A percentile compares a stretch with the other conserved stretches of the same genome.
Conservation (phyloP, 2,113 vertebrate genomes). For the Ailurus styani region DNA sequence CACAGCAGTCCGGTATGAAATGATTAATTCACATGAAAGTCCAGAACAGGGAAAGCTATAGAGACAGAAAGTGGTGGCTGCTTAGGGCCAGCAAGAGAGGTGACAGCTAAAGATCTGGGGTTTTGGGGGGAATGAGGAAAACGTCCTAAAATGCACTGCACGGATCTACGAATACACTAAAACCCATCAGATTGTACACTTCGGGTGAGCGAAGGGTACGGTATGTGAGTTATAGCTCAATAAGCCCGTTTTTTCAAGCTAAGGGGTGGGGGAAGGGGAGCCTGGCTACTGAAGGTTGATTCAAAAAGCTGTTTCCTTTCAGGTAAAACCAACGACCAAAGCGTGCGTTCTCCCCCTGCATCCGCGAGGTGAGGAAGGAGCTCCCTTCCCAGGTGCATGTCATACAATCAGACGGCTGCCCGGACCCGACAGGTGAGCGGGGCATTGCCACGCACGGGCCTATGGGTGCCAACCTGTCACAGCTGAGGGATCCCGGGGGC, state of each 20-base stretch:
- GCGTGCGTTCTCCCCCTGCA: background rate
- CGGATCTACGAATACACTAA: no score
- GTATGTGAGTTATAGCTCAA: background rate
- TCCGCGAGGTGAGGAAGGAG: background rate
- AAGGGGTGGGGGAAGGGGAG: background rate
- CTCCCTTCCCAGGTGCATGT: background rate
- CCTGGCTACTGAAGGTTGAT: background rate
- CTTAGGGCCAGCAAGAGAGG: background rate
- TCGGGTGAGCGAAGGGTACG: no score
- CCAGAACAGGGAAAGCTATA: background rate
- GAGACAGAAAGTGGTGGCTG: background rate
- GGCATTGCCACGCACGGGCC: no score
- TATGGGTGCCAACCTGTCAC: background rate
- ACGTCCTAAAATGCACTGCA: background rate
- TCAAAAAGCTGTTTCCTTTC: background rate
- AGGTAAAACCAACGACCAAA: rapidly evolving
- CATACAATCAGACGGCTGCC: background rate
- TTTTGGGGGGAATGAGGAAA: background rate
- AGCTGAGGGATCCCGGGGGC: background rate
- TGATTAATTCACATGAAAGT: background rate
- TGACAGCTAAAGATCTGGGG: background rate
- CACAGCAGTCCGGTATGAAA: no score
- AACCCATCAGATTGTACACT: background rate
- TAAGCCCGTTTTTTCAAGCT: background rate
- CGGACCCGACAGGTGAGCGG: rapidly evolving